Evolutionary conservation across 1,140 invertebrate genomes (phyloP).

Genomic region (Asbolus verrucosus): DNA sequence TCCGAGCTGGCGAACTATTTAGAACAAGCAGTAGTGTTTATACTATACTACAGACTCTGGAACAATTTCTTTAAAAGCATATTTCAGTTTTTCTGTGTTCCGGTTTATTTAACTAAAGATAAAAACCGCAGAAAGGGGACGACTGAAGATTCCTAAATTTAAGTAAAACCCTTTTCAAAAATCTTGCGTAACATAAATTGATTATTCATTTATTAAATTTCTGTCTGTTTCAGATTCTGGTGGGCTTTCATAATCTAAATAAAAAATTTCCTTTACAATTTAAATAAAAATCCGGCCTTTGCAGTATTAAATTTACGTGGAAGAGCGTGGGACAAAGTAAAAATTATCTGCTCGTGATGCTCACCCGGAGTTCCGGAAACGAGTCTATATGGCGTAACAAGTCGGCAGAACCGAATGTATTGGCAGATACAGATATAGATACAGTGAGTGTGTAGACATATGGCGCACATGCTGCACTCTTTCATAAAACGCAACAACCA

Average conservation of each 20-base stretch:
- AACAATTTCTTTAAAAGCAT: conserved; percentile 3
- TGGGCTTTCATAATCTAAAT: conserved; percentile 5
- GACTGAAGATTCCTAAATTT: no score
- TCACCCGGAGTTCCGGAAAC: conserved; percentile 16
- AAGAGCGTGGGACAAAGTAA: no score
- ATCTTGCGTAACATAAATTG: background rate
- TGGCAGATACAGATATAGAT: conserved; percentile 37
- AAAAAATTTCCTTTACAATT: background rate
- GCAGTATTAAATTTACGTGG: no score
- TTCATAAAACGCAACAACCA: conserved; percentile 10
- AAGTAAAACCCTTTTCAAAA: background rate
- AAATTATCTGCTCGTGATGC: conserved; percentile 24
- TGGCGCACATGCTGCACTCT: conserved; percentile 23
- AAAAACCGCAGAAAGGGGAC: no score
- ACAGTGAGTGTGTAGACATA: conserved; percentile 30
- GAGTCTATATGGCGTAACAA: conserved; percentile 31
- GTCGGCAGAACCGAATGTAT: conserved; percentile 6
- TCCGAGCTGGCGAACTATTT: no score
- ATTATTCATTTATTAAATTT: background rate
- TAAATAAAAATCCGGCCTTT: no score
- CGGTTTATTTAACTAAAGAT: no score
- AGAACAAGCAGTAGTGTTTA: no score
- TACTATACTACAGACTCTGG: no score
- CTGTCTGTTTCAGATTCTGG: background rate
- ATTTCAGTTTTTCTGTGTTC: background rate